phyloP scores from a whole-genome alignment of 1,140 invertebrate species.

The Pachypeltis micranthus region DNA sequence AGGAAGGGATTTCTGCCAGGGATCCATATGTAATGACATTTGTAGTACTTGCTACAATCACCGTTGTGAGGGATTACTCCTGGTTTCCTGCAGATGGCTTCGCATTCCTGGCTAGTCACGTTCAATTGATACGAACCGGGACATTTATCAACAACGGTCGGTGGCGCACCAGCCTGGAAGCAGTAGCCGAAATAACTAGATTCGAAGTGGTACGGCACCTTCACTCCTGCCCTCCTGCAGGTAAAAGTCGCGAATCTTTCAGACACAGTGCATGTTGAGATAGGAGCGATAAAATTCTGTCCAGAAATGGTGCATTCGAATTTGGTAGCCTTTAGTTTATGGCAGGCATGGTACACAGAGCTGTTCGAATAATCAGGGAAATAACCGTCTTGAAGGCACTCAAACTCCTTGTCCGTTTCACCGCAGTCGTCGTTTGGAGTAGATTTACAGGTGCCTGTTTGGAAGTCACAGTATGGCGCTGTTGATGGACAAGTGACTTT shows the following conservation, averaged over 20 bases:
- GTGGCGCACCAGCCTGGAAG: not conserved
- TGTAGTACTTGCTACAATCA: slow-evolving; percentile 17
- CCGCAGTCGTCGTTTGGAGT: not conserved
- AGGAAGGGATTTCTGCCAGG: not conserved
- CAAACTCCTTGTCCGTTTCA: not conserved
- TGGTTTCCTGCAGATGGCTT: not conserved
- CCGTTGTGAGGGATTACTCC: not conserved
- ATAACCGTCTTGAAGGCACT: not conserved
- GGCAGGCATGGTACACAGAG: not conserved
- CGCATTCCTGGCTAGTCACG: slow-evolving; percentile 4
- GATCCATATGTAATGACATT: slow-evolving; percentile 3
- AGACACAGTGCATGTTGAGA: not conserved
- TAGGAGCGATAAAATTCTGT: not conserved
- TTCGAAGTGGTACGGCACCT: not conserved
- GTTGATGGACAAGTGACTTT: not conserved
- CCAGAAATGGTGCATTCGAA: not conserved
- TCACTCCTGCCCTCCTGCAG: not conserved
- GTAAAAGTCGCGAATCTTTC: not conserved
- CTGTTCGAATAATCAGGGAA: not conserved
- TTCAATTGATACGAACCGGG: slow-evolving; percentile 11
- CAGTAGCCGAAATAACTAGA: not conserved
- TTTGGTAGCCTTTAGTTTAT: not conserved
- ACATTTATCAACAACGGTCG: not conserved
- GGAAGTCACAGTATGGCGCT: not conserved
- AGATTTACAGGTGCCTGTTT: not conserved